Evolutionary conservation across 2,888 invertebrate genomes (phyloP).

Genomic region (Apotomis betuletana): DNA sequence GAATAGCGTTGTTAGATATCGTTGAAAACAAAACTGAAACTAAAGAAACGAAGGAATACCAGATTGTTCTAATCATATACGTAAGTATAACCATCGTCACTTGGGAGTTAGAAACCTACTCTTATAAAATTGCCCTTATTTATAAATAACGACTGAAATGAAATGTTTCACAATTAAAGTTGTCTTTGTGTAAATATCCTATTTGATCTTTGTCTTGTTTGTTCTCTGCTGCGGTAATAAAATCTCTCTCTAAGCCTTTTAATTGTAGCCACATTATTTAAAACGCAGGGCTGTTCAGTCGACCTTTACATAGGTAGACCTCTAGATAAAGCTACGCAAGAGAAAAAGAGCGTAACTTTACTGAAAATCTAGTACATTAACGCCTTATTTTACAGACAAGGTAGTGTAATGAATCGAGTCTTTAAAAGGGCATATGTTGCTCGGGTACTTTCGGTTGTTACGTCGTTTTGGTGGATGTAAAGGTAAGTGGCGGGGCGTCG

Average conservation of each 20-base stretch:
- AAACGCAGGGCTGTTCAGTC: slow-evolving; percentile 11
- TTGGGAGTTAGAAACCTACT: too few species aligned
- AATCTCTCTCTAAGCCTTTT: slow-evolving; percentile 11
- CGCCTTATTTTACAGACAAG: background rate
- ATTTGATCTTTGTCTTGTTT: background rate
- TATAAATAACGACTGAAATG: too few species aligned
- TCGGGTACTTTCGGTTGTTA: background rate
- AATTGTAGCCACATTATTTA: slow-evolving; percentile 30
- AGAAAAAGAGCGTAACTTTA: background rate
- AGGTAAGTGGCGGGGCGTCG: slow-evolving; percentile 9
- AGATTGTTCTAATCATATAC: too few species aligned
- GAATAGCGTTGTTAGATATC: too few species aligned
- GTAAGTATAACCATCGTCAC: too few species aligned
- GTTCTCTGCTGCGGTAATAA: background rate
- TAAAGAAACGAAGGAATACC: too few species aligned
- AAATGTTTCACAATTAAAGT: background rate
- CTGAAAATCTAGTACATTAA: background rate
- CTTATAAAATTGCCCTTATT: too few species aligned
- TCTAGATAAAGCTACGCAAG: background rate
- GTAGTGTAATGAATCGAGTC: background rate
- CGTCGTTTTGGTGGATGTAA: background rate
- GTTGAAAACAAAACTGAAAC: too few species aligned
- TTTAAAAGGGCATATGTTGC: background rate
- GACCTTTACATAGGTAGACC: slow-evolving; percentile 12
- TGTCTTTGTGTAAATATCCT: background rate